A percentile compares a stretch with the other conserved stretches of the same genome.
These are phyloP conservation scores for Chrysolina americana DNA, from an alignment of 2,888 invertebrate genomes.

Conservation along the genomic window DNA sequence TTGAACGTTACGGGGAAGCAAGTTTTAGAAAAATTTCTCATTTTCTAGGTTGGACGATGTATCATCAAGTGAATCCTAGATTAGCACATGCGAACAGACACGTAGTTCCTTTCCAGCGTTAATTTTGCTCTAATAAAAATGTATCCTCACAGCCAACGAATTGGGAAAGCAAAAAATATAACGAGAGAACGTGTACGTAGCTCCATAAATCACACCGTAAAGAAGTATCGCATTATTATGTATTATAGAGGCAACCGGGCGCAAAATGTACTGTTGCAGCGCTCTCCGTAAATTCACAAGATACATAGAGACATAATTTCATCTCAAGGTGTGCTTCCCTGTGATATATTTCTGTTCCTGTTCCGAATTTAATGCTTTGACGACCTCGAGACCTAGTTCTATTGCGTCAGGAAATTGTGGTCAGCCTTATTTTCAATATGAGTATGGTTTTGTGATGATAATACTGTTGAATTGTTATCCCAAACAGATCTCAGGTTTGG, in stretches of 20 bases:
- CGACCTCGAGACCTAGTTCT: neutral
- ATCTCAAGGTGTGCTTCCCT: neutral
- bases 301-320: slow-evolving; percentile 18
- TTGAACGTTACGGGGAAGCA: no score
- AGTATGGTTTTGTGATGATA: no score
- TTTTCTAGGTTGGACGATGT: no score
- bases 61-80: neutral
- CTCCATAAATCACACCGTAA: slow-evolving; percentile 4
- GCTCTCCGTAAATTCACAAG: neutral
- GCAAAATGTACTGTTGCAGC: neutral
- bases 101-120: neutral
- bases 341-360: neutral
- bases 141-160: neutral
- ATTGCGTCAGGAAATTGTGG: neutral
- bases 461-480: no score
- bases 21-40: no score
- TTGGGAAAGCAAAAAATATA: neutral
- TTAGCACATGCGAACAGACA: neutral
- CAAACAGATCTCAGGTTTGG: no score
- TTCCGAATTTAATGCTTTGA: neutral
- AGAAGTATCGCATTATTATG: slow-evolving; percentile 16
- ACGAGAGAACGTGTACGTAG: neutral
- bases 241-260: slow-evolving; percentile 20
- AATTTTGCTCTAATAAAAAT: neutral
- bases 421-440: no score